Percentiles rank a stretch among this genome's conserved stretches.
These are phyloP conservation scores for Zaprionus camerounensis DNA, from an alignment of 1,140 invertebrate genomes.

Conservation along the genomic window DNA sequence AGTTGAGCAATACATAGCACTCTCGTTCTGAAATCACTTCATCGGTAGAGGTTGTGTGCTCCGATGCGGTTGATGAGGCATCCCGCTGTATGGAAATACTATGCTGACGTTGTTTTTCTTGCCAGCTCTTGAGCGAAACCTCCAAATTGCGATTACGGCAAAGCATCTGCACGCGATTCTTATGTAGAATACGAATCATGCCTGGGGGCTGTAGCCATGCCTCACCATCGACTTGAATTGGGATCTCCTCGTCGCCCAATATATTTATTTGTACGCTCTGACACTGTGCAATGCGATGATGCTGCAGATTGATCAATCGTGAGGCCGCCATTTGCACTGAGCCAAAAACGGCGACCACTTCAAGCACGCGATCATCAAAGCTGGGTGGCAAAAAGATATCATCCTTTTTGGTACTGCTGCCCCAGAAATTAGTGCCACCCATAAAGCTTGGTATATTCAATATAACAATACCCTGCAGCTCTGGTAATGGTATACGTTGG, in stretches of 20 bases:
- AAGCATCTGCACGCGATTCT: constrained; percentile 98
- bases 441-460: constrained; percentile 99
- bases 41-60: constrained; percentile 81
- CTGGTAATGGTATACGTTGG: constrained; percentile 95
- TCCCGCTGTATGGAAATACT: constrained; percentile 84
- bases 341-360: constrained; percentile 98
- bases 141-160: constrained; percentile 95
- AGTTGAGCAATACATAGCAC: constrained; percentile 89
- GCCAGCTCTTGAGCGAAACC: constrained; percentile 95
- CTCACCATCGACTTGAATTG: constrained; percentile 97
- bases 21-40: constrained; percentile 87
- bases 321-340: constrained; percentile 99
- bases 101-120: constrained; percentile 94
- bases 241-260: constrained; percentile 94
- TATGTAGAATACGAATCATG: constrained; percentile 97
- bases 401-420: constrained; percentile 94
- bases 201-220: constrained; percentile 99
- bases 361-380: constrained; percentile 96
- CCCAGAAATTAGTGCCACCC: constrained; percentile 99
- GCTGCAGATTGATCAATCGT: constrained; percentile 96
- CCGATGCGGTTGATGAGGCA: constrained; percentile 79
- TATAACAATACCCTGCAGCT: constrained; percentile 98
- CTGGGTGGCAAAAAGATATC: constrained; percentile 94
- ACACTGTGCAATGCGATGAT: constrained; percentile 98
- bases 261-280: constrained; percentile 98